A percentile compares a stretch with the other conserved stretches of the same genome.
These are phyloP conservation scores for Nettapus auritus DNA, from an alignment of 2,113 vertebrate species.

Conservation along the genomic window DNA sequence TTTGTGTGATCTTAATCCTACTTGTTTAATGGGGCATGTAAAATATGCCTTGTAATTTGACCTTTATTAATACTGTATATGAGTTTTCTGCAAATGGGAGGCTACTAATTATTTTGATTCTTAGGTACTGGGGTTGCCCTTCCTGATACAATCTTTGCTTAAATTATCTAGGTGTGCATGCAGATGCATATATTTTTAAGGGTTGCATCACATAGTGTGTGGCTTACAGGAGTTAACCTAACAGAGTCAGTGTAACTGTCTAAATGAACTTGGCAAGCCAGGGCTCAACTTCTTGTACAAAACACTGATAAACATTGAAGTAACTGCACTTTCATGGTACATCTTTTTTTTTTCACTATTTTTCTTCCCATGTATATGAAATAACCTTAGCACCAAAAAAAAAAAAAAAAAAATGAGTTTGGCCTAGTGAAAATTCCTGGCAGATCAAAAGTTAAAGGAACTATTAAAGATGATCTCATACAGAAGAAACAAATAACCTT, in stretches of 20 bases:
- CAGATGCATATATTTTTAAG: background rate
- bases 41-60: conserved; percentile 67
- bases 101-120: conserved; percentile 23
- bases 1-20: conserved; percentile 69
- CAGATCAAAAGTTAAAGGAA: background rate
- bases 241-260: background rate
- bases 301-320: background rate
- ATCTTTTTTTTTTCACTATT: background rate
- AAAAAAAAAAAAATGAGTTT: background rate
- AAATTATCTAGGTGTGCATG: background rate
- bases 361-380: background rate
- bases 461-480: background rate
- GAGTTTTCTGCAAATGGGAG: conserved; percentile 4
- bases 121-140: background rate
- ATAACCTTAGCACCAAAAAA: background rate
- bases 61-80: conserved; percentile 50
- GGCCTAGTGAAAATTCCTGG: background rate
- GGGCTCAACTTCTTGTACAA: background rate
- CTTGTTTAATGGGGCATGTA: conserved; percentile 62
- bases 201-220: background rate
- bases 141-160: conserved; percentile 27
- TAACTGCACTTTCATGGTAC: background rate
- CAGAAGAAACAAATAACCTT: background rate
- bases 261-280: background rate
- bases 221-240: background rate